Base-by-base conservation (phyloP, 2,113 vertebrate genomes). In the Cettia cetti region DNA sequence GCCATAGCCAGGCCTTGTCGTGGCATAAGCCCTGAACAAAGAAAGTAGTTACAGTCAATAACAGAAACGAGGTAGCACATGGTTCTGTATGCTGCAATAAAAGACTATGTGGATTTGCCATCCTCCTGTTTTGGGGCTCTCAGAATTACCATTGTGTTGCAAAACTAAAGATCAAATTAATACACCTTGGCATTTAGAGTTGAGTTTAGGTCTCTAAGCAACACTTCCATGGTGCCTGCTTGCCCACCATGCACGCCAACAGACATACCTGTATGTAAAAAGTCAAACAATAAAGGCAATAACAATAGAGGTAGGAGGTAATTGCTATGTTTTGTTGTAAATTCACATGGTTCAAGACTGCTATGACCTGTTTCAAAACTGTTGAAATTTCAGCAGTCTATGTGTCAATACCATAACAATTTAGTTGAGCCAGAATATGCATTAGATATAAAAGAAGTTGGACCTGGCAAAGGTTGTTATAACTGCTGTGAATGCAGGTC, bases 1-100 rank as follows among this genome's bases (percentile, higher is more conserved):
- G 1, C 69, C 0, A 0, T n/a, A 40, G 16, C 26, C 20, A 16
- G 31, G 13, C 42, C 15, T 6, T 1, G 12, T 17, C 0, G 0
- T 15, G 19, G 22, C 5, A 2, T 26, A 42, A 21, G 27, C 4
- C 3, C 27, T n/a, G n/a, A 26, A 8, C 24, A 19, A 22, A 49
- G 26, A 9, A 13, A 44, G 20, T 26, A 23, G 0, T 15, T 10
- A 1, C 1, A 1, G 35, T 28, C 35, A 35, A 0, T 35, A 5
- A 10, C 14, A 17, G 15, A 54, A 64, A 31, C 6, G 3, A 5
- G 19, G 24, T 9, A 49, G 30, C 7, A 2, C 20, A 11, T 24
- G 11, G 13, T 63, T 63, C 42, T 50, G 8, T 12, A 0, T 3
- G 0, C 33, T 42, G 45, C 1, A 0, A 9, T n/a, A 10, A 30